Evolutionary conservation across 2,888 invertebrate genomes (phyloP), one percentile per base, ranked within the genome.

Genomic region (Ochropleura plecta): DNA sequence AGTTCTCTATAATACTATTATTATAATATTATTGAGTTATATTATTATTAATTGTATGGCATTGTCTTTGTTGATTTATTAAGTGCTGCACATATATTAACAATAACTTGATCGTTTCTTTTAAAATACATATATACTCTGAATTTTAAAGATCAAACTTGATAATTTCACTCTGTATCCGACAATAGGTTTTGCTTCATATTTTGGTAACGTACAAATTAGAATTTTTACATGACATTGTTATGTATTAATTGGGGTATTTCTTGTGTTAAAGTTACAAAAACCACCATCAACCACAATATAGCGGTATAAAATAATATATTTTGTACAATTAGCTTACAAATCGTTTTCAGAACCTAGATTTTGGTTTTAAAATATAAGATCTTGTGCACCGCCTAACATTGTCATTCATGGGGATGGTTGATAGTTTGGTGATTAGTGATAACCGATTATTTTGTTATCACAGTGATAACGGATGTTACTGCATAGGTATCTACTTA

Each of bases 11-110:
- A 30, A 30, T 30, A 30, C 3, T 30, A 30, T 30, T 30, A 30
- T 30, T 30, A 30, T 30, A n/a, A n/a, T n/a, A n/a, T 30, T 30
- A 30, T 30, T 30, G 30, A 30, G 30, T 30, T 30, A 30, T 30
- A 30, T 30, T 30, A 30, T 60, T 30, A 40, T 40, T 53, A 6
- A 51, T 60, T 42, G 20, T 12, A n/a, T 16, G 20, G 10, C 14
- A 6, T 57, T 57, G 10, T 71, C 10, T 78, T 16, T 75, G 55
- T 48, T 72, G 72, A 57, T 48, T 46, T 48, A n/a, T 18, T n/a
- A 53, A n/a, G 71, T 73, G 20, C n/a, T 16, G 14, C 40, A 57
- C 46, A 53, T n/a, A 55, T 18, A 5, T 18, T 62, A 2, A 5
- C 14, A 40, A n/a, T 16, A 14, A 63, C n/a, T 49, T 14, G 42